Conservation (phyloP, 1,140 invertebrate species). For the Drosophila azteca region DNA sequence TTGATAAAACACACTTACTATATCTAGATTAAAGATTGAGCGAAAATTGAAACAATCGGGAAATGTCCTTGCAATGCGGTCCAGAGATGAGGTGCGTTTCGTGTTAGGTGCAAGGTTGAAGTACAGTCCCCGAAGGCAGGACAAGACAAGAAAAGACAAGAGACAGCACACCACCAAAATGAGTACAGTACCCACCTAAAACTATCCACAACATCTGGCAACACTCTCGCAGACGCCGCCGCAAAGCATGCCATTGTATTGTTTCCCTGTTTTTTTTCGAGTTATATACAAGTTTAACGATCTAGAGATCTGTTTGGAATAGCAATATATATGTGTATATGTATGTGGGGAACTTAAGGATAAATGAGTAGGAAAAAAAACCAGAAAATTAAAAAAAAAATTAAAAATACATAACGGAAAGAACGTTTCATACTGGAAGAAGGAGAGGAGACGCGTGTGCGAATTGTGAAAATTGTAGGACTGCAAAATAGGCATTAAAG, state of each 20-base stretch:
- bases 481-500: conserved; percentile 58
- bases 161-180: conserved; percentile 20
- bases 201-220: conserved; percentile 8
- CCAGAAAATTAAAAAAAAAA: conserved; percentile 12
- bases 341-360: conserved; percentile 6
- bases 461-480: conserved; percentile 50
- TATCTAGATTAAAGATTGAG: background rate
- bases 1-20: conserved; percentile 35
- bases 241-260: conserved; percentile 27
- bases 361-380: background rate
- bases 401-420: conserved; percentile 11
- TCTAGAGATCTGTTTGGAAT: conserved; percentile 50
- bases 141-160: background rate
- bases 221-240: conserved; percentile 22
- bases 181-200: conserved; percentile 47
- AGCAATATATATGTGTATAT: conserved; percentile 50
- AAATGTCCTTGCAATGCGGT: conserved; percentile 13
- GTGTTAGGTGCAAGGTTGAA: conserved; percentile 3
- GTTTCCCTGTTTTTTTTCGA: conserved; percentile 3
- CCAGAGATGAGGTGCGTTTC: background rate
- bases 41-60: conserved; percentile 15
- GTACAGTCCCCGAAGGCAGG: conserved; percentile 19
- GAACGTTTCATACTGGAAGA: conserved; percentile 45
- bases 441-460: no score
- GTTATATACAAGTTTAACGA: conserved; percentile 35